Base-by-base conservation (phyloP, 2,888 invertebrate species). In the Habroteleia sp. region DNA sequence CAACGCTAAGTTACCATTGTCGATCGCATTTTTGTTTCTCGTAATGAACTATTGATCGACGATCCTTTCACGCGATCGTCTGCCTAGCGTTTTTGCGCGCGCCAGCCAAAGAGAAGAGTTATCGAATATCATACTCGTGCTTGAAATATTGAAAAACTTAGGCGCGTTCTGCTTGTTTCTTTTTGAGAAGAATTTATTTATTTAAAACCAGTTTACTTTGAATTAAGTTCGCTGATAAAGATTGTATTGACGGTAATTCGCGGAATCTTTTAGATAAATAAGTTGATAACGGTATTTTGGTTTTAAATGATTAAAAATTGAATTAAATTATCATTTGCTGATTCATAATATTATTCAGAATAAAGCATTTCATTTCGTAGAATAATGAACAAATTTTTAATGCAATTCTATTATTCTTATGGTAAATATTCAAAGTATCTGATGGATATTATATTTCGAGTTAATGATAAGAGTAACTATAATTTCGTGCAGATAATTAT, bases 31-130 rank as follows among this genome's bases (percentile, higher is more conserved):
- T 85, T 86, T 86, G 85, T 85, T 85, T 85, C 83, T 80, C 81
- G 77, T 86, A 86, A 86, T 85, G 85, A 86, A 86, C 85, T 84
- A 86, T 86, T 86, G 86, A 86, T 75, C 69, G 75, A 73, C 77
- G 78, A 80, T 79, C 81, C 81, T 81, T 84, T 84, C 81, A 82
- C 78, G 77, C 77, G 44, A 48, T 25, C 60, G 39, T 73, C 44
- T 39, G 29, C 27, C 8, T 16, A 14, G 5, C 27, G 20, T 60
- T 46, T 66, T 62, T 48, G 8, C 25, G 33, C 10, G 25, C 6
- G 7, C 23, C 27, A 13, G 3, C 14, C 10, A 35, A 54, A 41
- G 48, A 39, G 29, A 39, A 52, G 37, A 39, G 29, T 33, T 62
- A 29, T 41, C 50, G 20, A 50, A 25, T 42, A 50, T 50, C 39